These are phyloP conservation scores for Machaerirhynchus nigripectus DNA, from an alignment of 2,113 vertebrate genomes.

Conservation along the genomic window DNA sequence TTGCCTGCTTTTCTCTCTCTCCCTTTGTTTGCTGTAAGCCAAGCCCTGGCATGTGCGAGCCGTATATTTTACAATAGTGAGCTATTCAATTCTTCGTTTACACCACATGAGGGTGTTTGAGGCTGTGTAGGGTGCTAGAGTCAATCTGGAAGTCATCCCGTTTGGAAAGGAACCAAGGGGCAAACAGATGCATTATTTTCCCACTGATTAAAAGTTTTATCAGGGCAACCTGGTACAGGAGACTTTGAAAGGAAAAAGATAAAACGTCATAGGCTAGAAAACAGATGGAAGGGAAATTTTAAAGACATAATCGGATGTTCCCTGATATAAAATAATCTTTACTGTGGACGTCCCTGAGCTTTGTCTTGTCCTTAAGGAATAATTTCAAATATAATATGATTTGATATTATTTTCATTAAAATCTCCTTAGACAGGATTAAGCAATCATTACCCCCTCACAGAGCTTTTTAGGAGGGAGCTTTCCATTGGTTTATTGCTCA, in stretches of 20 bases:
- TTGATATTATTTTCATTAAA: not conserved
- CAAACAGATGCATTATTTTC: not conserved
- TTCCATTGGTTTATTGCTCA: not conserved
- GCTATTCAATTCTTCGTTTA: not conserved
- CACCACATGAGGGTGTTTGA: slow-evolving; percentile 34
- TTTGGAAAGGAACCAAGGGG: not conserved
- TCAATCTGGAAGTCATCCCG: not conserved
- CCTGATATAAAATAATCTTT: not conserved
- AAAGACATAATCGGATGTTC: not conserved
- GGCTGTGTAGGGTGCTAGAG: not conserved
- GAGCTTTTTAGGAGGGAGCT: not conserved
- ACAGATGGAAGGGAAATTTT: not conserved
- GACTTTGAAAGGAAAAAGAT: not conserved
- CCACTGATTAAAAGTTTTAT: not conserved
- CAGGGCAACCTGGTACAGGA: not conserved
- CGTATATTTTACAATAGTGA: not conserved
- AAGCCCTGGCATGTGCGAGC: not conserved
- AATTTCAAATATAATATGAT: not conserved
- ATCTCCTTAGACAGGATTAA: not conserved
- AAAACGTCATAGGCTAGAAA: not conserved
- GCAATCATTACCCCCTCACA: not conserved
- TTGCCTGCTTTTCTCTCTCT: not conserved
- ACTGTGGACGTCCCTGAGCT: not conserved
- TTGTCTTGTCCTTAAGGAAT: not conserved
- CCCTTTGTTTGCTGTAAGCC: not conserved